Evolutionary conservation across 2,888 invertebrate species (phyloP).

Genomic region (Apotomis turbidana): DNA sequence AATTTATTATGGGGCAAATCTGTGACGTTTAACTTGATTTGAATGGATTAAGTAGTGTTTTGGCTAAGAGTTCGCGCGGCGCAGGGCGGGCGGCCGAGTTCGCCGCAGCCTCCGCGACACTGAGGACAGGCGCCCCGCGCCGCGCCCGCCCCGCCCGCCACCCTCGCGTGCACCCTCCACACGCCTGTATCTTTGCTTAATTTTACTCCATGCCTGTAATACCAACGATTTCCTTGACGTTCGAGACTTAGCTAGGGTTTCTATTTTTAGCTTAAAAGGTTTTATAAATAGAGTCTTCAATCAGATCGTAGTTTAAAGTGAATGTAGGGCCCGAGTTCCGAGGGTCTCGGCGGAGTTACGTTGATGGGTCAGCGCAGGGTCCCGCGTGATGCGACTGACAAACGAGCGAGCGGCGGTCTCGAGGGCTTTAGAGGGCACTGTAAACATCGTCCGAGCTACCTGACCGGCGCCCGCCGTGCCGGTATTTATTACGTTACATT

Average conservation of each 20-base stretch:
- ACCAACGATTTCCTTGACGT: conserved; percentile 67
- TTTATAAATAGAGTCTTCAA: not conserved
- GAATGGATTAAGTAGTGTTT: conserved; percentile 42
- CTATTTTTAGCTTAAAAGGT: conserved; percentile 16
- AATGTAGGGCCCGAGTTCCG: not conserved
- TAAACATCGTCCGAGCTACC: conserved; percentile 53
- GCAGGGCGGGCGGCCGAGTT: conserved; percentile 70
- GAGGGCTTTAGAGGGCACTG: conserved; percentile 46
- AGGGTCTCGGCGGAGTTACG: conserved; percentile 18
- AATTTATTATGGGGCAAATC: conserved; percentile 3
- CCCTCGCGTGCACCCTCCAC: conserved; percentile 39
- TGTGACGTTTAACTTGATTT: conserved; percentile 39
- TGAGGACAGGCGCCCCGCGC: conserved; percentile 60
- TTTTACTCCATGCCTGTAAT: conserved; percentile 70
- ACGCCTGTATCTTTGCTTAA: conserved; percentile 69
- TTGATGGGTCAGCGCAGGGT: conserved; percentile 16
- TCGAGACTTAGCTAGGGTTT: conserved; percentile 21
- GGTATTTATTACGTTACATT: conserved; percentile 53
- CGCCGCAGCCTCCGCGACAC: conserved; percentile 82
- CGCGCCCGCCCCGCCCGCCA: conserved; percentile 40
- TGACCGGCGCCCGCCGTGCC: conserved; percentile 49
- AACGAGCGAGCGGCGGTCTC: conserved; percentile 48
- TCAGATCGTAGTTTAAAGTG: not conserved
- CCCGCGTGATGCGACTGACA: conserved; percentile 45
- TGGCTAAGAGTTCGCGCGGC: conserved; percentile 50